Evolutionary conservation across 2,888 invertebrate genomes (phyloP).

Genomic region (Drosophila kuntzei): DNA sequence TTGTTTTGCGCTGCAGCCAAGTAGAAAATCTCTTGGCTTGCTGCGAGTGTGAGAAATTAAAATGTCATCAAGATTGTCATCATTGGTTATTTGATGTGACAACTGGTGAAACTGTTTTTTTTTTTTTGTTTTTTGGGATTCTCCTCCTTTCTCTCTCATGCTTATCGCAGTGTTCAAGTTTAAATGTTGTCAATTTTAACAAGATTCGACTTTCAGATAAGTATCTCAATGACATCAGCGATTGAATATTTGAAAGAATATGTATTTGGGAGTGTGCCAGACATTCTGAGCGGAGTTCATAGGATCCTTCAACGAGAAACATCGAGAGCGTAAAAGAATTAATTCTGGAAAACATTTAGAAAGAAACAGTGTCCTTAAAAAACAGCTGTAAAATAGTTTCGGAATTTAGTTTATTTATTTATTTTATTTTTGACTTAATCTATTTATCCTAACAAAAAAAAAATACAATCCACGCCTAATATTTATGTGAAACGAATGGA

Average conservation of each 20-base stretch:
- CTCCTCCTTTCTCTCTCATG: constrained; percentile 32
- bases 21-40: constrained; percentile 74
- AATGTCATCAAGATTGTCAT: constrained; percentile 84
- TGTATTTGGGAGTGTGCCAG: constrained; percentile 38
- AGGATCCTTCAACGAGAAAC: not conserved
- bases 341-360: not conserved
- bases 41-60: constrained; percentile 77
- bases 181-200: constrained; percentile 82
- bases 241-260: constrained; percentile 32
- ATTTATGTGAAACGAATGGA: not conserved
- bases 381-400: no score
- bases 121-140: constrained; percentile 17
- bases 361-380: not conserved
- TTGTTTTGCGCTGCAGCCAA: constrained; percentile 62
- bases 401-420: no score
- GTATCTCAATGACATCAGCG: constrained; percentile 60
- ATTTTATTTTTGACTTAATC: no score
- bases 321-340: not conserved
- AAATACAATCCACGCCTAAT: no score
- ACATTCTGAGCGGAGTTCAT: not conserved
- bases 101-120: constrained; percentile 59
- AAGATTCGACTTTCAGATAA: constrained; percentile 78
- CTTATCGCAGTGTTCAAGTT: constrained; percentile 65
- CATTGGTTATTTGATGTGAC: constrained; percentile 73
- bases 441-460: no score